Evolutionary conservation across 2,888 invertebrate genomes (phyloP), one percentile per base, ranked within the genome.

Genomic region (Pterostichus niger): DNA sequence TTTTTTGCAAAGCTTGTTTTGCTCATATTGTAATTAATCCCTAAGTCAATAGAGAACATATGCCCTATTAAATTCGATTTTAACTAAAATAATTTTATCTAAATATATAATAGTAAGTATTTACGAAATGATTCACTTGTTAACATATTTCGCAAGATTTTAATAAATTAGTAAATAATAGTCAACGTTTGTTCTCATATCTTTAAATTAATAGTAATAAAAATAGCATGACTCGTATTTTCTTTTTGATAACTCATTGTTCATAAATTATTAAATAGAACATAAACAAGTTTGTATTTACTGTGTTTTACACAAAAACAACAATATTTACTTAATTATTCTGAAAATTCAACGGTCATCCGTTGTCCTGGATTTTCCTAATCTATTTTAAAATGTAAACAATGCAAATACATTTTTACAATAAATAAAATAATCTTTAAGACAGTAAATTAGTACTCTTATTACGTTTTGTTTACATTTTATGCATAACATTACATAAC

Each of bases 271-370:
- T 56, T 35, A 56, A 77, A 56, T 77, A 77, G 56, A 11, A 54
- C 56, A 40, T 77, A 77, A 77, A 77, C 77, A 77, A 56, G 56
- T 76, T 75, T 75, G 49, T 75, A 52, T 52, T 52, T 75, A 44
- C 44, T 46, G 5, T 17, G 17, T 35, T 49, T 24, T 46, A 46
- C 11, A 10, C 44, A 10, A 71, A 71, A 75, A 75, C 75, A 75
- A 75, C 49, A 56, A 77, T 77, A 54, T 77, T 77, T 77, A 77
- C 40, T 56, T 52, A 15, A 75, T 52, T 75, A 52, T 52, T 24
- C 31, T 49, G 15, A 40, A 24, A 59, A 68, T 40, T 68, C 44
- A 46, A 68, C 6, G 33, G 2, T 24, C 24, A 24, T 24, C 24
- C 24, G 24, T 24, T 59, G 13, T 5, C 2, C 11, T 49, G n/a